Conservation (phyloP, 1,140 invertebrate genomes). For the Leptinotarsa texana region DNA sequence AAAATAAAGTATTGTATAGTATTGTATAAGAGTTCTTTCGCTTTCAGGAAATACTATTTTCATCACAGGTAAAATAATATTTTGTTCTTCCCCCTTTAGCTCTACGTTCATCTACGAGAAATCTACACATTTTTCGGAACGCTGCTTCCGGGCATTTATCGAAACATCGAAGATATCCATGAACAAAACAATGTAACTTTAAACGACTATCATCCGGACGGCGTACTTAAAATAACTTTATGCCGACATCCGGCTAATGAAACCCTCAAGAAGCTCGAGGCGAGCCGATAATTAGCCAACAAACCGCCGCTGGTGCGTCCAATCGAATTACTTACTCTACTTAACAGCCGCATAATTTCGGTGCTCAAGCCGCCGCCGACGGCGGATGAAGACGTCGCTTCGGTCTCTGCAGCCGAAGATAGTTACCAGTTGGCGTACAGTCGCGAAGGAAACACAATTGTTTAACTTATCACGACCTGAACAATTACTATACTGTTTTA, state of each 20-base stretch:
- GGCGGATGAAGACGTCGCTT: slow-evolving; percentile 22
- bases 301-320: slow-evolving; percentile 44
- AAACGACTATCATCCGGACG: slow-evolving; percentile 16
- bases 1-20: too few relatives aligned
- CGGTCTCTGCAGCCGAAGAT: background rate
- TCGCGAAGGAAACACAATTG: background rate
- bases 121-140: too few relatives aligned
- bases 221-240: slow-evolving; percentile 22
- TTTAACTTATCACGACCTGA: background rate
- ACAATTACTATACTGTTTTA: too few relatives aligned
- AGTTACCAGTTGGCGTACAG: background rate
- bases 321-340: slow-evolving; percentile 45
- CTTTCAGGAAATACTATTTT: too few relatives aligned
- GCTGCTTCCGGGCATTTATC: background rate
- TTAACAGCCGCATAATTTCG: slow-evolving; percentile 45
- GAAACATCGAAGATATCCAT: background rate
- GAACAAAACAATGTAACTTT: slow-evolving; percentile 21
- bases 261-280: slow-evolving; percentile 43
- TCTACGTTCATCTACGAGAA: too few relatives aligned
- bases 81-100: too few relatives aligned
- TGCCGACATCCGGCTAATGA: slow-evolving; percentile 46
- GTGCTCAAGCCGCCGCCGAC: slow-evolving; percentile 35
- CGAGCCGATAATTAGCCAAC: slow-evolving; percentile 50
- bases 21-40: too few relatives aligned
- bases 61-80: too few relatives aligned